Evolutionary conservation across 2,888 invertebrate species (phyloP).

Genomic region (Itoplectis maculator): DNA sequence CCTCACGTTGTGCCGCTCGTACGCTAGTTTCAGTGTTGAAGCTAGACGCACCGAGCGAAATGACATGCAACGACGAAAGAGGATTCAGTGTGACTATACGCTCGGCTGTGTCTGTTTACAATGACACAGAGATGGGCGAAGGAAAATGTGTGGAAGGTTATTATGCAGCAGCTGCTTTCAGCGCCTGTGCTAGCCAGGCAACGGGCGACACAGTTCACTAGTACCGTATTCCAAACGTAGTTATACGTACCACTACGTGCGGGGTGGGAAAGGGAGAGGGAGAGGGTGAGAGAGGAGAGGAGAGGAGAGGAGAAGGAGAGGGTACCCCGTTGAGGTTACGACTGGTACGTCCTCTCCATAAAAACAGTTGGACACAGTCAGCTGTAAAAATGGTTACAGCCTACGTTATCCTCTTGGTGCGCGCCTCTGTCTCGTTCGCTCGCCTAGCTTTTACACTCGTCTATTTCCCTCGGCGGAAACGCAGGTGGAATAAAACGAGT

Average conservation of each 20-base stretch:
- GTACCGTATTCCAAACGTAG: conserved; percentile 32
- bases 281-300: background rate
- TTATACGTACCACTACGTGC: conserved; percentile 18
- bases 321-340: conserved; percentile 35
- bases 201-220: conserved; percentile 6
- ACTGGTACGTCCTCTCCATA: conserved; percentile 63
- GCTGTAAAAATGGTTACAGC: conserved; percentile 66
- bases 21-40: conserved; percentile 20
- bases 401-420: conserved; percentile 53
- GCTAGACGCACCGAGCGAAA: conserved; percentile 16
- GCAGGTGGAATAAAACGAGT: conserved; percentile 47
- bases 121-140: background rate
- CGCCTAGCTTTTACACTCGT: conserved; percentile 4
- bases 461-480: conserved; percentile 35
- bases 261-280: background rate
- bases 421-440: conserved; percentile 13
- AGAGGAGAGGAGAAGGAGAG: background rate
- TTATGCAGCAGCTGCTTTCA: conserved; percentile 11
- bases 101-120: background rate
- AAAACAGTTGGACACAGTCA: conserved; percentile 66
- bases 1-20: background rate
- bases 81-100: background rate
- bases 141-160: conserved; percentile 14
- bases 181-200: conserved; percentile 12
- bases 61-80: conserved; percentile 22